Conservation (phyloP, 2,797 vertebrate genomes). For the Cichlasoma orientale region DNA sequence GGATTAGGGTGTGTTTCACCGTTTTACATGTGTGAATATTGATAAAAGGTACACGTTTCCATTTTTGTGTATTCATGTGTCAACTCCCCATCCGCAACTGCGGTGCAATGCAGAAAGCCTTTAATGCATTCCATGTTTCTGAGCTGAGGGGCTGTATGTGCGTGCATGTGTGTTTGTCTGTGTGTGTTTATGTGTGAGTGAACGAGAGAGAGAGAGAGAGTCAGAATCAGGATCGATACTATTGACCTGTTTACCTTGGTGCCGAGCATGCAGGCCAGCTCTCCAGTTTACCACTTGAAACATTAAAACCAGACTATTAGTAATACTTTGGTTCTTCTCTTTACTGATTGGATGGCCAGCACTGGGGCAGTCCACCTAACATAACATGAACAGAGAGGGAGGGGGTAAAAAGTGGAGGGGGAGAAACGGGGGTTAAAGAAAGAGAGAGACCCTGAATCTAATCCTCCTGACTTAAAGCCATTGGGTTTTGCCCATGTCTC, state of each 20-base stretch:
- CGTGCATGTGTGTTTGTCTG: constrained; percentile 35
- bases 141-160: constrained; percentile 66
- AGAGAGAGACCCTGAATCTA: constrained; percentile 67
- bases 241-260: constrained; percentile 89
- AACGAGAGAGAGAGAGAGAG: constrained; percentile 48
- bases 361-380: constrained; percentile 50
- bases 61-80: constrained; percentile 28
- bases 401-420: constrained; percentile 16
- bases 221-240: constrained; percentile 84
- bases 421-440: constrained; percentile 39
- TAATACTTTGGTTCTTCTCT: constrained; percentile 82
- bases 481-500: constrained; percentile 72
- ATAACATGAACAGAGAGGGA: constrained; percentile 22
- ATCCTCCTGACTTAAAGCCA: constrained; percentile 79
- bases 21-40: constrained; percentile 64
- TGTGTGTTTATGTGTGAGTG: constrained; percentile 38
- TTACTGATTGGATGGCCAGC: constrained; percentile 69
- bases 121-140: constrained; percentile 82
- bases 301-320: constrained; percentile 87
- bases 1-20: constrained; percentile 24
- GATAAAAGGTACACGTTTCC: constrained; percentile 13
- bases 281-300: constrained; percentile 84
- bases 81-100: constrained; percentile 56
- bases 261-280: constrained; percentile 70
- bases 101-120: constrained; percentile 75